Conservation (phyloP, 2,797 vertebrate genomes). For the Halcyon leucocephala region DNA sequence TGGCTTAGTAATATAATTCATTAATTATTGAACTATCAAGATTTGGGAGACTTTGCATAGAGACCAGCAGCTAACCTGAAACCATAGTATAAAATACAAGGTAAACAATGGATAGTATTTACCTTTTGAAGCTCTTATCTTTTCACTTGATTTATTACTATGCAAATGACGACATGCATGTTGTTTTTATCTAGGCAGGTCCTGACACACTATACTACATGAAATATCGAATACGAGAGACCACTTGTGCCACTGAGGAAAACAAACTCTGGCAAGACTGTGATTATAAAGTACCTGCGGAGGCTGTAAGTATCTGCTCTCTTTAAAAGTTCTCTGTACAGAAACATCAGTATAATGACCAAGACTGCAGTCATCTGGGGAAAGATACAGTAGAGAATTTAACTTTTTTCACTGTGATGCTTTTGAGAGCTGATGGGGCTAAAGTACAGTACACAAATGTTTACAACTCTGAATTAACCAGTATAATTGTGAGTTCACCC, state of each 20-base stretch:
- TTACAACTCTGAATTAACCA: background rate
- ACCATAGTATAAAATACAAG: background rate
- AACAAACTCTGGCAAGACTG: slow-evolving; percentile 85
- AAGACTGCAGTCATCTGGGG: background rate
- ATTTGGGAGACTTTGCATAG: background rate
- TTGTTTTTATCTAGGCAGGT: slow-evolving; percentile 69
- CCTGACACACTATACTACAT: slow-evolving; percentile 73
- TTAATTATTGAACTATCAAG: slow-evolving; percentile 1
- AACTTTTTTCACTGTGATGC: background rate
- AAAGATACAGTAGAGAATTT: background rate
- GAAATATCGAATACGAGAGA: slow-evolving; percentile 82
- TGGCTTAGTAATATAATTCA: background rate
- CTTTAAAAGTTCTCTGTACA: background rate
- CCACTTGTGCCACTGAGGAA: slow-evolving; percentile 76
- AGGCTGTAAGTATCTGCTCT: slow-evolving; percentile 74
- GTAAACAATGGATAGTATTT: background rate
- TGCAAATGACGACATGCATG: background rate
- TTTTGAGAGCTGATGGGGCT: background rate
- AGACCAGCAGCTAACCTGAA: background rate
- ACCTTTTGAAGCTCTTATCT: background rate
- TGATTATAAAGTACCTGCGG: slow-evolving; percentile 70
- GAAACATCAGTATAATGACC: background rate
- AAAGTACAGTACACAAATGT: background rate
- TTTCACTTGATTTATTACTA: slow-evolving; percentile 10
- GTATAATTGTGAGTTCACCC: background rate